These are phyloP conservation scores for Thamnophis elegans DNA, from an alignment of 2,797 vertebrate genomes.

Conservation along the genomic window DNA sequence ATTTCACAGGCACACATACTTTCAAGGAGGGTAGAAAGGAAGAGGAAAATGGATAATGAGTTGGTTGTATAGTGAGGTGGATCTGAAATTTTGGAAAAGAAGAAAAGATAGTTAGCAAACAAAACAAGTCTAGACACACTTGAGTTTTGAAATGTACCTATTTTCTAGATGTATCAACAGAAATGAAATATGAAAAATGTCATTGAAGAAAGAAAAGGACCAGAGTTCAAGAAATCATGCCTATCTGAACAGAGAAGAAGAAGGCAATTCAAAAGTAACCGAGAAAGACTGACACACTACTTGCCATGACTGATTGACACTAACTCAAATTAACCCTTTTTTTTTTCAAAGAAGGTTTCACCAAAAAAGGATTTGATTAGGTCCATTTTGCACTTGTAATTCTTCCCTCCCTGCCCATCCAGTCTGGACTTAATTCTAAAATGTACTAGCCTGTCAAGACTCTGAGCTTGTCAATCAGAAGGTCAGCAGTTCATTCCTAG, in stretches of 20 bases:
- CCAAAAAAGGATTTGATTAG: too few species aligned
- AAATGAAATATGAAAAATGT: background rate
- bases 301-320: background rate
- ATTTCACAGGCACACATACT: background rate
- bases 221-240: background rate
- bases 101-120: background rate
- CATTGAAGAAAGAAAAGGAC: background rate
- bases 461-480: too few species aligned
- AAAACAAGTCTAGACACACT: background rate
- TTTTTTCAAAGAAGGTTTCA: too few species aligned
- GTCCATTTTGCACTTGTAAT: background rate
- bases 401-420: background rate
- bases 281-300: background rate
- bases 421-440: background rate
- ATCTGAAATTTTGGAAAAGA: background rate
- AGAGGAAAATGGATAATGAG: background rate
- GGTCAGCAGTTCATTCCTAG: too few species aligned
- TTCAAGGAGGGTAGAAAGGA: background rate
- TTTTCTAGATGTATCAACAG: background rate
- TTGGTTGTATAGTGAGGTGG: background rate
- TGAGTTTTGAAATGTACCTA: background rate
- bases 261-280: background rate
- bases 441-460: background rate
- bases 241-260: background rate
- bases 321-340: background rate